These are phyloP conservation scores for Coenonympha arcania DNA, from an alignment of 2,888 invertebrate species.

Conservation along the genomic window DNA sequence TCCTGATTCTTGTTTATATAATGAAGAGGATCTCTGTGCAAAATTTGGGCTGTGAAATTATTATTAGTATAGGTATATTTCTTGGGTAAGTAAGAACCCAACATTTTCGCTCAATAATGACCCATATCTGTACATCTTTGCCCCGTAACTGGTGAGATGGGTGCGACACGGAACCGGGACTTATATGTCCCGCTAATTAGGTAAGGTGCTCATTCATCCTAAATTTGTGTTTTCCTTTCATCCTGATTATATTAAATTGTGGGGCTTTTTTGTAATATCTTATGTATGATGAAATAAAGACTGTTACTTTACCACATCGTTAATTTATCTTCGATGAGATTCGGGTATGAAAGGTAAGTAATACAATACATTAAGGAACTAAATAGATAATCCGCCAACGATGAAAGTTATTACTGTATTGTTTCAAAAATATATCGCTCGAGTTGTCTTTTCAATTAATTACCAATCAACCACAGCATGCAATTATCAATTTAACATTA, in stretches of 20 bases:
- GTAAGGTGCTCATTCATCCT: conserved; percentile 17
- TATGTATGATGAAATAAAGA: no score
- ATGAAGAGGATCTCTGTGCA: no score
- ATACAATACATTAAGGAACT: not conserved
- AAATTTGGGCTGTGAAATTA: no score
- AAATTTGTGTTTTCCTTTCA: conserved; percentile 8
- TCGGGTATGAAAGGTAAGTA: not conserved
- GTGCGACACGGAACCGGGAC: conserved; percentile 16
- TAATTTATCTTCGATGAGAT: no score
- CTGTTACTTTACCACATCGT: no score
- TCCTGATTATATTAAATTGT: conserved; percentile 12
- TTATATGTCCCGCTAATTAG: conserved; percentile 16
- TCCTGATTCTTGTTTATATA: no score
- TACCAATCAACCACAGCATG: not conserved
- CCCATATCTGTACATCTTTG: not conserved
- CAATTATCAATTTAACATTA: not conserved
- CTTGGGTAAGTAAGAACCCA: no score
- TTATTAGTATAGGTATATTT: no score
- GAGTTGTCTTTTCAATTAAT: conserved; percentile 2
- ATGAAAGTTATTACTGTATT: not conserved
- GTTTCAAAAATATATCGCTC: not conserved
- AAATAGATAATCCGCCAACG: not conserved
- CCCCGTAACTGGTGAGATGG: conserved; percentile 14
- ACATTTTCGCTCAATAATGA: not conserved
- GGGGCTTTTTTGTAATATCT: not conserved